A percentile compares a stretch with the other conserved stretches of the same genome.
Conservation (phyloP, 2,113 vertebrate species). For the Anhinga anhinga region DNA sequence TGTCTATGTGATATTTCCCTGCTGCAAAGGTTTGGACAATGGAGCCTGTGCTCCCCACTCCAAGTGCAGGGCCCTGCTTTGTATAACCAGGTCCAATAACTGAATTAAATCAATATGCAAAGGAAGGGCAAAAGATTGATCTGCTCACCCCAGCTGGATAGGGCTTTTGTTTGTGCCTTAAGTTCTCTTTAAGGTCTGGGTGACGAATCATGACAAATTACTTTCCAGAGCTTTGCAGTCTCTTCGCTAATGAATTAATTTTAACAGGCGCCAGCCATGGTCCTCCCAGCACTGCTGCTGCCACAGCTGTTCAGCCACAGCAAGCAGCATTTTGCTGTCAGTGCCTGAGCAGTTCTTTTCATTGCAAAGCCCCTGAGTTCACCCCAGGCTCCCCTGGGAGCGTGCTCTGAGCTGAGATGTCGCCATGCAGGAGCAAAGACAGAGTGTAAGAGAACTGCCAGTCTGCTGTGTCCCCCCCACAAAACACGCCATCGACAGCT, state of each 20-base stretch:
- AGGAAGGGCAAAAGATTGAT: not conserved
- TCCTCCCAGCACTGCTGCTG: not conserved
- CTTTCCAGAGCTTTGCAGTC: not conserved
- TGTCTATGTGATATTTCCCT: not conserved
- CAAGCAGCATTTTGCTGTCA: not conserved
- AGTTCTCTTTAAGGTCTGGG: not conserved
- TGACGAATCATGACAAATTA: not conserved
- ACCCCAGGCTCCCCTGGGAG: not conserved
- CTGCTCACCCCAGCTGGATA: not conserved
- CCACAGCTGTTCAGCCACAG: not conserved
- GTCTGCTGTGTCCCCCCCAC: not conserved
- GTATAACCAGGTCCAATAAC: not conserved
- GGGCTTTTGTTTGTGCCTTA: not conserved
- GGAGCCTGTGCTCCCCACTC: not conserved
- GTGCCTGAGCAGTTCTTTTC: not conserved
- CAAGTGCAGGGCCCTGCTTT: not conserved
- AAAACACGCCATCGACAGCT: not conserved
- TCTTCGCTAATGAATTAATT: not conserved
- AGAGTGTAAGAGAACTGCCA: not conserved
- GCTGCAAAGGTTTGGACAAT: not conserved
- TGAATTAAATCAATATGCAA: not conserved
- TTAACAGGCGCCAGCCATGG: not conserved
- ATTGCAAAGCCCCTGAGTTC: not conserved
- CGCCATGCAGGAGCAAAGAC: not conserved
- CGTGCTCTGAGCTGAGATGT: not conserved